These are phyloP conservation scores for Meriones psammophilus DNA, from an alignment of 2,797 vertebrate species.

Conservation along the genomic window DNA sequence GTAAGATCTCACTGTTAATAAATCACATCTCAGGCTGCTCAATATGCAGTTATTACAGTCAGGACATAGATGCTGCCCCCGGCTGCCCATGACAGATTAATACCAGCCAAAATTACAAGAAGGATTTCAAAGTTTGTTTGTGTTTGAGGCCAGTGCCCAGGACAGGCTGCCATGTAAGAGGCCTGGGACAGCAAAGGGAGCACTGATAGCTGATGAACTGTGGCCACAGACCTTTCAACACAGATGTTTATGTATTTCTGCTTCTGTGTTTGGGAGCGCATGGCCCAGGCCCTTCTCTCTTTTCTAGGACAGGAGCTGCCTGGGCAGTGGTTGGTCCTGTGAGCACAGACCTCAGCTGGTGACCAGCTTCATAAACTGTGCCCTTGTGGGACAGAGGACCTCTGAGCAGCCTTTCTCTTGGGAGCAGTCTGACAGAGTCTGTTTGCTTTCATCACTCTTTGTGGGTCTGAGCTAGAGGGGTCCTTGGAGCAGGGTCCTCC, in stretches of 20 bases:
- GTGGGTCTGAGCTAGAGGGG: background rate
- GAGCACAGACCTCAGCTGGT: background rate
- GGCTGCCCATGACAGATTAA: conserved; percentile 76
- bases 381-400: background rate
- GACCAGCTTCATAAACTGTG: fast-evolving
- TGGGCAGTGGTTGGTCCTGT: fast-evolving
- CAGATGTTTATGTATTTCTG: fast-evolving
- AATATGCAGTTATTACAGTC: conserved; percentile 54
- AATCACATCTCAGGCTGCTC: conserved; percentile 71
- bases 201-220: too few species aligned
- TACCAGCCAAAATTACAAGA: conserved; percentile 65
- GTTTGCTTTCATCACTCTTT: background rate
- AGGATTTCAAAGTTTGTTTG: background rate
- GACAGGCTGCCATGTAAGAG: background rate
- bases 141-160: fast-evolving
- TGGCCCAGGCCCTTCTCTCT: fast-evolving
- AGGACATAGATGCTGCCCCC: conserved; percentile 57
- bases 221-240: background rate
- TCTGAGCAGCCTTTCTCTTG: background rate
- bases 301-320: background rate
- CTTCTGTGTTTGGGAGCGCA: fast-evolving
- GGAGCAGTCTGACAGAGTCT: background rate
- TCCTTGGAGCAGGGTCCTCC: background rate
- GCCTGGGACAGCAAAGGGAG: fast-evolving
- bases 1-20: conserved; percentile 83